A percentile compares a stretch with the other conserved stretches of the same genome.
Conservation (phyloP, 1,140 invertebrate species). For the Ooceraea biroi region DNA sequence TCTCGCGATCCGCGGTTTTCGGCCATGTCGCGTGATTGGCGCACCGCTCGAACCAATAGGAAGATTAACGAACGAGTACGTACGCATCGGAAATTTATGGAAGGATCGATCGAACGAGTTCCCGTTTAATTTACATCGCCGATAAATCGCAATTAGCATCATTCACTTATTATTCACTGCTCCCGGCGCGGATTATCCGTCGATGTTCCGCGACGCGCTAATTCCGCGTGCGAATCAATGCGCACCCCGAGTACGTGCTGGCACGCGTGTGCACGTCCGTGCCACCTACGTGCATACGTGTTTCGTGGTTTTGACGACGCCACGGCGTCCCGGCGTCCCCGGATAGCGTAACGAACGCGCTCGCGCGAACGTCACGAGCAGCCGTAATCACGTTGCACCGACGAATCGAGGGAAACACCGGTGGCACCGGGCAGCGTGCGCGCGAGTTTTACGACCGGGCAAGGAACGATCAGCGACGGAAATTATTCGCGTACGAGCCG, state of each 20-base stretch:
- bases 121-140: constrained; percentile 41
- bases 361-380: not conserved
- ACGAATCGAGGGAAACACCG: not conserved
- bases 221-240: constrained; percentile 38
- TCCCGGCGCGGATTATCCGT: constrained; percentile 21
- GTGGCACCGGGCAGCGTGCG: not conserved
- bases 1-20: not conserved
- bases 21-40: constrained; percentile 24
- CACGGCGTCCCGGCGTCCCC: not conserved
- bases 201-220: not conserved
- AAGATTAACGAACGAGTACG: constrained; percentile 48
- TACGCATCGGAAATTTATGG: constrained; percentile 10
- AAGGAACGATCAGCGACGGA: constrained; percentile 64
- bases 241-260: not conserved
- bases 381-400: constrained; percentile 22
- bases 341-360: constrained; percentile 1
- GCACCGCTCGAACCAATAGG: constrained; percentile 45
- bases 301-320: constrained; percentile 20
- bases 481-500: constrained; percentile 68
- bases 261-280: not conserved
- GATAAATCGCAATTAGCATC: constrained; percentile 54
- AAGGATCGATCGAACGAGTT: constrained; percentile 27
- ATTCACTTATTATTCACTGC: constrained; percentile 40
- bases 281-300: not conserved
- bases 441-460: constrained; percentile 50